Evolutionary conservation across 2,888 invertebrate genomes (phyloP).

Genomic region (Linnaemya vulpina): DNA sequence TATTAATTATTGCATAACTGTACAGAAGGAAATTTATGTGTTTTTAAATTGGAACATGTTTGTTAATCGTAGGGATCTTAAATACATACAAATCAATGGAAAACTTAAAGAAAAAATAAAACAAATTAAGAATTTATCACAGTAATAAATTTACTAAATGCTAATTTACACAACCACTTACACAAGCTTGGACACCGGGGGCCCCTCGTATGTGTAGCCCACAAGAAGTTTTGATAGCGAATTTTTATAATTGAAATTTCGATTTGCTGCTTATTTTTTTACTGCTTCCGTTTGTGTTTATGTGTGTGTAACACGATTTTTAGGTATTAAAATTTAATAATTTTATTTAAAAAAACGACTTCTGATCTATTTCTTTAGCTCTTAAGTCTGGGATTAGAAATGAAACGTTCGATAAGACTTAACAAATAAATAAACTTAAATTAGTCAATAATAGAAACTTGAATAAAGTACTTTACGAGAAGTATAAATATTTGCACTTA

Average conservation of each 20-base stretch:
- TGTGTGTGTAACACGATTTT: slow-evolving; percentile 1
- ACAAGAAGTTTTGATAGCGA: neutral
- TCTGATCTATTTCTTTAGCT: neutral
- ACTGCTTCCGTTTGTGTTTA: neutral
- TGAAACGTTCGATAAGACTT: slow-evolving; percentile 39
- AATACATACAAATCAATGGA: slow-evolving; percentile 10
- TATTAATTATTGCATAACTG: slow-evolving; percentile 31
- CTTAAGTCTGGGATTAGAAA: slow-evolving; percentile 35
- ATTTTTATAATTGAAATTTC: too few relatives aligned
- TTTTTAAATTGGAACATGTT: slow-evolving; percentile 16
- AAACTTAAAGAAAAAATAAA: slow-evolving; percentile 43
- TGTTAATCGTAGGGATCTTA: slow-evolving; percentile 7
- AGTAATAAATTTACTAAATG: slow-evolving; percentile 72
- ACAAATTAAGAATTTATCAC: slow-evolving; percentile 72
- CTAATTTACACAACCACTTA: slow-evolving; percentile 53
- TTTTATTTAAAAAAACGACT: slow-evolving; percentile 4
- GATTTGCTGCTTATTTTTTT: neutral
- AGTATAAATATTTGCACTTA: slow-evolving; percentile 67
- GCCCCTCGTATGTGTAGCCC: neutral
- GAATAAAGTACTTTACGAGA: slow-evolving; percentile 42
- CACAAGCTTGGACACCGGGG: neutral
- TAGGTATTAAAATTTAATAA: slow-evolving; percentile 2
- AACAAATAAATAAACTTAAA: slow-evolving; percentile 29
- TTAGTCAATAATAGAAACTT: slow-evolving; percentile 26
- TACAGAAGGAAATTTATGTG: slow-evolving; percentile 17